Evolutionary conservation across 2,888 invertebrate species (phyloP).

Genomic region (Eurytoma adleriae): DNA sequence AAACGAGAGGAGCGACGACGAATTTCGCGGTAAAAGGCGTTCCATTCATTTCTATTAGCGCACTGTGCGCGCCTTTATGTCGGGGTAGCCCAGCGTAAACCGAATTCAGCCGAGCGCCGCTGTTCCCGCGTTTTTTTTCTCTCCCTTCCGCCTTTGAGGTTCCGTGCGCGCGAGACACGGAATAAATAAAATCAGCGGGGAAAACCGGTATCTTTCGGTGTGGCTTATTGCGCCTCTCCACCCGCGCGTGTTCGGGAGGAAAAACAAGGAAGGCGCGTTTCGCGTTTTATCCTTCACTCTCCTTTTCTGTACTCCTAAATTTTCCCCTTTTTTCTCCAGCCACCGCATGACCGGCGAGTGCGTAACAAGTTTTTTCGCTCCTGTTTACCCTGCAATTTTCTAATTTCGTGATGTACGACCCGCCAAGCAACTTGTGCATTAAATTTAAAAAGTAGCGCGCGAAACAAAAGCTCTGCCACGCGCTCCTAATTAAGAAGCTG

Average conservation of each 20-base stretch:
- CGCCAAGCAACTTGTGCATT: no score
- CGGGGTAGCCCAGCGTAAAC: neutral
- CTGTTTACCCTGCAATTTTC: no score
- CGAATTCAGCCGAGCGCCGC: slow-evolving; percentile 23
- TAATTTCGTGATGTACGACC: no score
- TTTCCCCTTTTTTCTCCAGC: no score
- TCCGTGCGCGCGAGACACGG: slow-evolving; percentile 3
- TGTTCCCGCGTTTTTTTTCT: neutral
- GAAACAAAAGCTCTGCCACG: no score
- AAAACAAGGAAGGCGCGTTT: neutral
- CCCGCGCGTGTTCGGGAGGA: neutral
- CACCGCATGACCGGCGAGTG: no score
- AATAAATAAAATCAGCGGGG: slow-evolving; percentile 39
- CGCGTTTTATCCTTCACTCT: no score
- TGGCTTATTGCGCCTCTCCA: slow-evolving; percentile 13
- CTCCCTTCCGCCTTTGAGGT: slow-evolving; percentile 27
- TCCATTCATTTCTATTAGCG: slow-evolving; percentile 48
- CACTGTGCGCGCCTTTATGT: neutral
- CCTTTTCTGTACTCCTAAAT: no score
- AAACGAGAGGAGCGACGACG: slow-evolving; percentile 10
- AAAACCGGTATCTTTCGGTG: slow-evolving; percentile 7
- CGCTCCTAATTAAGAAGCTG: neutral
- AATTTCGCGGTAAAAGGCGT: slow-evolving; percentile 40
- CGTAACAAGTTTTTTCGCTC: no score
- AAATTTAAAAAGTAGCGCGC: no score